These are phyloP conservation scores for Caenorhabditis becei DNA, from an alignment of 2,888 invertebrate species.

Conservation along the genomic window DNA sequence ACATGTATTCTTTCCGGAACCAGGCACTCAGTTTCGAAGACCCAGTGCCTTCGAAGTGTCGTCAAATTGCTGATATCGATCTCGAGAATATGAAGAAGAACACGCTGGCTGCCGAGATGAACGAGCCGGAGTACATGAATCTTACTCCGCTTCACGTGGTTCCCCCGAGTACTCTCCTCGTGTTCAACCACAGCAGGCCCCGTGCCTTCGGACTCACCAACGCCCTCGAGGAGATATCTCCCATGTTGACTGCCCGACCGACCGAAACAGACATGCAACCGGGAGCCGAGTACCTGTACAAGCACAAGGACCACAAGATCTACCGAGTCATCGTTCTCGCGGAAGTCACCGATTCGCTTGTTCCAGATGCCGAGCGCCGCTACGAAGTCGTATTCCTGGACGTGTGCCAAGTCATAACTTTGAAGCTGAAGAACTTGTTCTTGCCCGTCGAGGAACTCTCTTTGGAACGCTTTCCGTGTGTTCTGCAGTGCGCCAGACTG, in stretches of 20 bases:
- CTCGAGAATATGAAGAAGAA: neutral
- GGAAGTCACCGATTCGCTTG: neutral
- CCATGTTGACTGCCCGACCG: neutral
- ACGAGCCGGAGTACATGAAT: neutral
- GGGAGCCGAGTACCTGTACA: slow-evolving; percentile 6
- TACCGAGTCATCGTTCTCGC: slow-evolving; percentile 9
- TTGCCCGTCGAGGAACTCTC: neutral
- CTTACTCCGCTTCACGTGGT: neutral
- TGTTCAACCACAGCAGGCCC: neutral
- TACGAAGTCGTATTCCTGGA: slow-evolving; percentile 16
- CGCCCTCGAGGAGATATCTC: neutral
- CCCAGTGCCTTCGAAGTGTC: neutral
- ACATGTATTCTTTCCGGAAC: slow-evolving; percentile 4
- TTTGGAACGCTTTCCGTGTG: neutral
- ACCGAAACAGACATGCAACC: slow-evolving; percentile 1
- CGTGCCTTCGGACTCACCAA: neutral
- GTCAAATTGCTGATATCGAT: slow-evolving; percentile 11
- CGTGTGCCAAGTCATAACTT: neutral
- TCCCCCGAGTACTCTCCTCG: neutral
- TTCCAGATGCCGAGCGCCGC: neutral
- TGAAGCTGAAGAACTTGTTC: slow-evolving; percentile 8
- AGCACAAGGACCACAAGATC: neutral
- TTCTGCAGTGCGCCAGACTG: neutral
- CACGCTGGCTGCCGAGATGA: neutral
- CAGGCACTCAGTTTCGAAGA: neutral